Evolutionary conservation across 2,888 invertebrate species (phyloP).

Genomic region (Diaperis boleti): DNA sequence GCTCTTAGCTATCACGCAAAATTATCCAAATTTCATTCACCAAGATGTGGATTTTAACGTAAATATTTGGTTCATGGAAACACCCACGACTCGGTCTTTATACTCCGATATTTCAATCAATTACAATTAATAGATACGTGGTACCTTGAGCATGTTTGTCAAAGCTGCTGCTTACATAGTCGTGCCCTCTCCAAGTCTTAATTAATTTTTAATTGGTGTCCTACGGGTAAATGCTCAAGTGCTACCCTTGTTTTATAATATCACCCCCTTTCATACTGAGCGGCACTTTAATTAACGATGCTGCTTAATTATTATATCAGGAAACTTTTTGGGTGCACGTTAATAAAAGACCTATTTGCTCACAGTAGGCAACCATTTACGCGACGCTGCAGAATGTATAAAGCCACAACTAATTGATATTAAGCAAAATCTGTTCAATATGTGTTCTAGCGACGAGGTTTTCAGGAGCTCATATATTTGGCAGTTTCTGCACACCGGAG

Average conservation of each 20-base stretch:
- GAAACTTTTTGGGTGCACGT: constrained; percentile 38
- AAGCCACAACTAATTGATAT: too few relatives aligned
- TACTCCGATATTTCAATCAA: background rate
- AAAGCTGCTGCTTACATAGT: constrained; percentile 24
- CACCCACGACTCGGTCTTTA: background rate
- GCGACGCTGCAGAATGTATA: background rate
- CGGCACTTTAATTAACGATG: constrained; percentile 44
- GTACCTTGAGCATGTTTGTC: constrained; percentile 34
- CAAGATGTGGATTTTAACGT: constrained; percentile 1
- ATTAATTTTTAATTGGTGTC: constrained; percentile 46
- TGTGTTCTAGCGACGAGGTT: too few relatives aligned
- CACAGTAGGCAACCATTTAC: constrained; percentile 16
- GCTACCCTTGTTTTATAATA: constrained; percentile 42
- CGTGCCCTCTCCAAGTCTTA: constrained; percentile 40
- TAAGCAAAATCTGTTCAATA: too few relatives aligned
- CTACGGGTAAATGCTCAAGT: constrained; percentile 45
- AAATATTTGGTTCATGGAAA: constrained; percentile 10
- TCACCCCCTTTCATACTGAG: constrained; percentile 38
- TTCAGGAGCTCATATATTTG: too few relatives aligned
- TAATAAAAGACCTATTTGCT: constrained; percentile 35
- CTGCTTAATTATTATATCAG: constrained; percentile 41
- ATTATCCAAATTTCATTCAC: constrained; percentile 3
- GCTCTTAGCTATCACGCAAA: constrained; percentile 12
- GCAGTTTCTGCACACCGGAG: too few relatives aligned
- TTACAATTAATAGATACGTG: constrained; percentile 2